Conservation (phyloP, 2,113 vertebrate species). For the Sinocyclocheilus rhinocerous region DNA sequence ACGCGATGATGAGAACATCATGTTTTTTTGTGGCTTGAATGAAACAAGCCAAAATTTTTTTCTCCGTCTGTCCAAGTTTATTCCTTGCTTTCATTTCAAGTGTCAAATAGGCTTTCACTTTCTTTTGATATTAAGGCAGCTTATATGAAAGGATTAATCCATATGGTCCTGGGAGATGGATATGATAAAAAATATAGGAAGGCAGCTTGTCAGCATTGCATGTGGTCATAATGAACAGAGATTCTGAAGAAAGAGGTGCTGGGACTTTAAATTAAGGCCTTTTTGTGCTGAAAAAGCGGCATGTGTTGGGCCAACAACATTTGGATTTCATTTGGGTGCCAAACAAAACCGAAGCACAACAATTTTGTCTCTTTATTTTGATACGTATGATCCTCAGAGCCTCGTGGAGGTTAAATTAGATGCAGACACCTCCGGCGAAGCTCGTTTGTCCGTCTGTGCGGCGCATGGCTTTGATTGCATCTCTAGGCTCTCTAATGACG, state of each 20-base stretch:
- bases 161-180: constrained; percentile 27
- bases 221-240: background rate
- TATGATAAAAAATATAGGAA: constrained; percentile 29
- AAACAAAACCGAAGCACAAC: constrained; percentile 34
- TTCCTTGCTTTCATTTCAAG: background rate
- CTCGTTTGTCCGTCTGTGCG: background rate
- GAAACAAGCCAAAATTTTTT: background rate
- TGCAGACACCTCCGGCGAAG: constrained; percentile 7
- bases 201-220: constrained; percentile 7
- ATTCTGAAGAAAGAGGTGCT: constrained; percentile 19
- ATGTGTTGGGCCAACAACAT: constrained; percentile 33
- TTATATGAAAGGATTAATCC: constrained; percentile 39
- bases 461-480: constrained; percentile 29
- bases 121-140: constrained; percentile 51
- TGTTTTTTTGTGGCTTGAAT: constrained; percentile 44
- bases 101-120: constrained; percentile 20
- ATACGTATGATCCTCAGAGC: background rate
- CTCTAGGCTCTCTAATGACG: constrained; percentile 3
- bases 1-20: constrained; percentile 47
- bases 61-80: constrained; percentile 26
- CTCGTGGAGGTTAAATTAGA: constrained; percentile 18
- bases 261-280: background rate
- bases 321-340: constrained; percentile 41
- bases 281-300: background rate
- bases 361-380: background rate